phyloP scores from a whole-genome alignment of 37 sponge, comb jelly and placozoan genomes.

The Axinella damicornis region DNA sequence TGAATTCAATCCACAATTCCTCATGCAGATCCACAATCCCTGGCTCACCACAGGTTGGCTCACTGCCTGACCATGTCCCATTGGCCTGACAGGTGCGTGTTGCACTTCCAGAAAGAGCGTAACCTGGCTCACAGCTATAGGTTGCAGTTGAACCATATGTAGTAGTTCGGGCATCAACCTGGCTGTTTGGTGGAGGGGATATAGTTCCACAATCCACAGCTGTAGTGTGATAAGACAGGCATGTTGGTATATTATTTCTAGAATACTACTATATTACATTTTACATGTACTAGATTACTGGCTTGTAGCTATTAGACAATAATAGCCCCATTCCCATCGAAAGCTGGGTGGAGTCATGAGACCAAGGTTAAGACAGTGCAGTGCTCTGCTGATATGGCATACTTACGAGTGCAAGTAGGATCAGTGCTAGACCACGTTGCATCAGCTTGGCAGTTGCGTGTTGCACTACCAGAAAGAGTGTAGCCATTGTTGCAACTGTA shows the following conservation, averaged over 20 bases:
- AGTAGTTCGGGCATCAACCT: background rate
- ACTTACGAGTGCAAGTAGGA: background rate
- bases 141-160: background rate
- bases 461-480: background rate
- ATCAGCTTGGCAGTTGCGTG: background rate
- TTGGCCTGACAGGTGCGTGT: slow-evolving; percentile 21
- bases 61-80: slow-evolving; percentile 37
- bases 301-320: too few relatives aligned
- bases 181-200: background rate
- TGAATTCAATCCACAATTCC: too few relatives aligned
- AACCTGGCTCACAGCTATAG: background rate
- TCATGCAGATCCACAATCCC: too few relatives aligned
- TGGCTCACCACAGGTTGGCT: slow-evolving; percentile 30
- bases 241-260: too few relatives aligned
- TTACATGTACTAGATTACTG: too few relatives aligned
- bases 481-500: background rate
- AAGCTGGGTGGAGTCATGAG: too few relatives aligned
- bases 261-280: too few relatives aligned
- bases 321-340: too few relatives aligned
- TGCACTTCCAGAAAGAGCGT: background rate
- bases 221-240: background rate
- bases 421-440: background rate
- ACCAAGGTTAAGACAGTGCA: too few relatives aligned
- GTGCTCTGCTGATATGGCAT: too few relatives aligned
- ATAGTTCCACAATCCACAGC: background rate